Conservation (phyloP, 2,797 vertebrate genomes). For the Leptatherina wallacei region DNA sequence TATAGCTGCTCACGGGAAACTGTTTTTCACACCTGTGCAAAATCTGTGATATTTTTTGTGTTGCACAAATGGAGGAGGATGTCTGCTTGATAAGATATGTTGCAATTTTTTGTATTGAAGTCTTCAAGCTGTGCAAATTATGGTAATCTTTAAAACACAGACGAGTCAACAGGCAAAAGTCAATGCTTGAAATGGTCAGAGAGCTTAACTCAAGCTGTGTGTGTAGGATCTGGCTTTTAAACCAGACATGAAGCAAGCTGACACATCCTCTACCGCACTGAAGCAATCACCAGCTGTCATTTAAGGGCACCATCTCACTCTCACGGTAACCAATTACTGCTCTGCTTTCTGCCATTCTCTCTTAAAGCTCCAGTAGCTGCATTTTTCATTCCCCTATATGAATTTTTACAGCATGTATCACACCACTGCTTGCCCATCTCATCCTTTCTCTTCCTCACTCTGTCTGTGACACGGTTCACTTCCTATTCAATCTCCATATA, state of each 20-base stretch:
- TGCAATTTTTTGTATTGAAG: conserved; percentile 25
- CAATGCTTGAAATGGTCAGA: conserved; percentile 60
- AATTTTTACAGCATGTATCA: conserved; percentile 12
- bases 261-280: conserved; percentile 59
- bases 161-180: conserved; percentile 66
- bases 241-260: conserved; percentile 36
- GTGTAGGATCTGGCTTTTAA: conserved; percentile 56
- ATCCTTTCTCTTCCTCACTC: neutral
- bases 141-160: conserved; percentile 43
- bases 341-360: conserved; percentile 25
- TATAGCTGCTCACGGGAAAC: neutral
- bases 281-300: conserved; percentile 56
- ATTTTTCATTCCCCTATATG: conserved; percentile 21
- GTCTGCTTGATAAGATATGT: conserved; percentile 17
- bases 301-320: conserved; percentile 48
- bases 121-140: conserved; percentile 35
- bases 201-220: conserved; percentile 48
- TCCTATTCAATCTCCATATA: conserved; percentile 12
- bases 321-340: conserved; percentile 56
- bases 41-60: conserved; percentile 25
- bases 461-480: conserved; percentile 20
- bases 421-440: conserved; percentile 7
- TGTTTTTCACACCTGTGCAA: conserved; percentile 28
- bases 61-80: conserved; percentile 17
- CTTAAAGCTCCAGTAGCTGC: conserved; percentile 12